Evolutionary conservation across 2,888 invertebrate species (phyloP), one percentile per base, ranked within the genome.

Genomic region (Neria commutata): DNA sequence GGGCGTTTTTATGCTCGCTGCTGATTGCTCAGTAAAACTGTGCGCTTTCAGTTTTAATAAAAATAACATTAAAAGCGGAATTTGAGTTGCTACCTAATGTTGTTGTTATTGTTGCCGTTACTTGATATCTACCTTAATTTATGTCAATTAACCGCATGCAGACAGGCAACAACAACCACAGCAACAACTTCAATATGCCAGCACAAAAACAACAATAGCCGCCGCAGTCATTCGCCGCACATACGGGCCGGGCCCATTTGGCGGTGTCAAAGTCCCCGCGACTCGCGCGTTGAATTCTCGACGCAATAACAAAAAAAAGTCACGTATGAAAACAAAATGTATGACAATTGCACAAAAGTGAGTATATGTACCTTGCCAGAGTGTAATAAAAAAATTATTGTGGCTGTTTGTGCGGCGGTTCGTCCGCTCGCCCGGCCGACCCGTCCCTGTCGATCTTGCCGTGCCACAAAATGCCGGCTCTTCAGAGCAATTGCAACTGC

Each of bases 41-140:
- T n/a, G n/a, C n/a, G n/a, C n/a, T n/a, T n/a, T n/a, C n/a, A n/a
- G n/a, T n/a, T n/a, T n/a, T n/a, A n/a, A n/a, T n/a, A n/a, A n/a
- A n/a, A n/a, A n/a, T n/a, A n/a, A n/a, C n/a, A n/a, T n/a, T n/a
- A n/a, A n/a, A n/a, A n/a, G n/a, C n/a, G n/a, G n/a, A n/a, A n/a
- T n/a, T n/a, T n/a, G n/a, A n/a, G n/a, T n/a, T n/a, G n/a, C n/a
- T n/a, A 46, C 1, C 17, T 17, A 2, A 11, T 40, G 40, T n/a
- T 26, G 34, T 29, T 57, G 53, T n/a, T 55, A 37, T 17, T 46
- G 40, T 45, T 63, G 59, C 34, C 71, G 71, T 71, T 67, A 71
- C 71, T 73, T 71, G 75, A 74, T 74, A 72, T 72, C 69, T 75
- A 79, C 80, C 80, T 80, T 79, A 79, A 80, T 80, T 80, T 79